These are phyloP conservation scores for Hippolais icterina DNA, from an alignment of 2,113 vertebrate genomes.

Conservation along the genomic window DNA sequence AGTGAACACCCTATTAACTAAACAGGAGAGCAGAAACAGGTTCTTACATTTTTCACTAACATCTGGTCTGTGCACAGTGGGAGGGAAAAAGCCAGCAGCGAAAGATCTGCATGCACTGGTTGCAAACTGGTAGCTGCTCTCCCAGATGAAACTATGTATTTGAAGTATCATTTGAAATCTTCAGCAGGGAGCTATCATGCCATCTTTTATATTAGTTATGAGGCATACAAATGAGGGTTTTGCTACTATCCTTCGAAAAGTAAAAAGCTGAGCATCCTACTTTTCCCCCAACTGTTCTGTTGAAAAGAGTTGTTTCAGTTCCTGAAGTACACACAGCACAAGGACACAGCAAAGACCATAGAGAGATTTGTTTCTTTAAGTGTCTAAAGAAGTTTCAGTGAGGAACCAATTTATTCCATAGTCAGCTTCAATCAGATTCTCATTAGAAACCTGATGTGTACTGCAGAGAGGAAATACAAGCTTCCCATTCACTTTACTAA, in stretches of 20 bases:
- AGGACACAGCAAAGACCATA: background rate
- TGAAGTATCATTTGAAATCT: conserved; percentile 53
- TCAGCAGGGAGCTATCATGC: conserved; percentile 41
- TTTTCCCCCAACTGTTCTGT: background rate
- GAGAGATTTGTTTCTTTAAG: background rate
- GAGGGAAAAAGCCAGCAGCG: background rate
- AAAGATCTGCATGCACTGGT: background rate
- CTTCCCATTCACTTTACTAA: background rate
- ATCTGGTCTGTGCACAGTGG: conserved; percentile 44
- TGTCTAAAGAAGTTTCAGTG: background rate
- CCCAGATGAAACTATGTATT: conserved; percentile 9
- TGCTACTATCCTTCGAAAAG: background rate
- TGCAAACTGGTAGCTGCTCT: conserved; percentile 16
- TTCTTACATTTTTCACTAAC: conserved; percentile 50
- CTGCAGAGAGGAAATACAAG: background rate
- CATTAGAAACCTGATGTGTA: background rate
- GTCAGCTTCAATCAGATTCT: background rate
- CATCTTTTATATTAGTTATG: conserved; percentile 18
- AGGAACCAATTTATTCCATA: background rate
- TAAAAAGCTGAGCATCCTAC: background rate
- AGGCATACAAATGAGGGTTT: background rate
- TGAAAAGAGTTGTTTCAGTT: background rate
- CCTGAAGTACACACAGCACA: background rate
- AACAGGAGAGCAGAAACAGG: background rate
- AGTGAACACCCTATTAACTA: conserved; percentile 27